Evolutionary conservation across 2,888 invertebrate species (phyloP).

Genomic region (Platerodrilus igneus): DNA sequence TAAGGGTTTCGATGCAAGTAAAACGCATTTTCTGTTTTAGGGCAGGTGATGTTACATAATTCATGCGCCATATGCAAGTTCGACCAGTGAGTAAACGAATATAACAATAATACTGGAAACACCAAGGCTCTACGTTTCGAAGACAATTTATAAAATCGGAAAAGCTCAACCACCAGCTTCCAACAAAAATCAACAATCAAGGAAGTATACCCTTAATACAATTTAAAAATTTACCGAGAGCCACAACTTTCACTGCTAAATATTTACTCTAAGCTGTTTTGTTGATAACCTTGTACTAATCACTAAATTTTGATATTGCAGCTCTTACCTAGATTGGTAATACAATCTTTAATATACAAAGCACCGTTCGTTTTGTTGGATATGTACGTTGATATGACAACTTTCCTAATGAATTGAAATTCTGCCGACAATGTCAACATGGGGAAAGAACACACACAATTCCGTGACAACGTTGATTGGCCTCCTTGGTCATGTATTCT

Average conservation of each 20-base stretch:
- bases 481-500: conserved; percentile 32
- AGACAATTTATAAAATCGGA: neutral
- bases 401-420: conserved; percentile 47
- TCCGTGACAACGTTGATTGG: conserved; percentile 44
- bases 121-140: no score
- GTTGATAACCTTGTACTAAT: no score
- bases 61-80: no score
- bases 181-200: conserved; percentile 20
- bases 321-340: conserved; percentile 26
- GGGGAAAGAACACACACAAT: conserved; percentile 38
- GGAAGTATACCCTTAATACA: conserved; percentile 32
- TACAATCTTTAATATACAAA: conserved; percentile 34
- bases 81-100: no score
- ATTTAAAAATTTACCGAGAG: conserved; percentile 37
- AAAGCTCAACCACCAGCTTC: conserved; percentile 1
- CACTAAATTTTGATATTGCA: no score
- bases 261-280: no score
- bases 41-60: no score
- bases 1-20: no score
- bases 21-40: no score
- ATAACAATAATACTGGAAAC: no score
- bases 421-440: conserved; percentile 48
- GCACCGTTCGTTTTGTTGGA: conserved; percentile 39
- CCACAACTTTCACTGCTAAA: neutral
- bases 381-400: conserved; percentile 36